Conservation (phyloP, 2,888 invertebrate genomes). For the Xestia sexstrigata region DNA sequence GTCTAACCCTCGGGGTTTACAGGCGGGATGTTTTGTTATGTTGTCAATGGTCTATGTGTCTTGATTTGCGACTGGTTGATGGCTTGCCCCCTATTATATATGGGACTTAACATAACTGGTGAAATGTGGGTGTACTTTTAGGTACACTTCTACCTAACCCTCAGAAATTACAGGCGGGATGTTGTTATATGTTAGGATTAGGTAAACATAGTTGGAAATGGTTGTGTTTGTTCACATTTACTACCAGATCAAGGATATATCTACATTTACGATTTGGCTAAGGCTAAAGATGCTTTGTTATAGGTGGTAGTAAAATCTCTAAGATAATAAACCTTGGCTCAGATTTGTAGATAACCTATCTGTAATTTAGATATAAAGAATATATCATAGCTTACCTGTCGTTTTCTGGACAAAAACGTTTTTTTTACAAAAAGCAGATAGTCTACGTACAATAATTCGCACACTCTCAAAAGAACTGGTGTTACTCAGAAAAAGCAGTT, state of each 20-base stretch:
- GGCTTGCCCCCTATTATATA: too few species aligned
- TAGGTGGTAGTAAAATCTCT: conserved; percentile 19
- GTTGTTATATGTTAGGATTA: not conserved
- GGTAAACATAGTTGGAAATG: not conserved
- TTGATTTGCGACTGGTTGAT: too few species aligned
- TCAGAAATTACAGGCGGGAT: too few species aligned
- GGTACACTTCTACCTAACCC: too few species aligned
- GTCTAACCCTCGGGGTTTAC: too few species aligned
- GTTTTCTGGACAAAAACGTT: not conserved
- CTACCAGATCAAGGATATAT: conserved; percentile 13
- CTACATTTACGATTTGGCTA: conserved; percentile 19
- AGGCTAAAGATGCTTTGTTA: conserved; percentile 14
- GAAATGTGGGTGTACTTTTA: too few species aligned
- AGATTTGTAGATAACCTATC: not conserved
- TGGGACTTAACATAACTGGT: too few species aligned
- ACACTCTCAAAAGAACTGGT: not conserved
- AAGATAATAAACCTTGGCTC: conserved; percentile 19
- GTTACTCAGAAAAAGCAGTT: too few species aligned
- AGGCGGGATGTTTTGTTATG: too few species aligned
- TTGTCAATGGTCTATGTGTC: too few species aligned
- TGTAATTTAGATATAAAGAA: not conserved
- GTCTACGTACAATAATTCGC: not conserved
- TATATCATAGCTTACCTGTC: not conserved
- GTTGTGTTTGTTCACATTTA: conserved; percentile 17
- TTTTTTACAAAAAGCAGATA: not conserved